These are phyloP conservation scores for Gnathonemus longibarbis DNA, from an alignment of 2,113 vertebrate species.

Conservation along the genomic window DNA sequence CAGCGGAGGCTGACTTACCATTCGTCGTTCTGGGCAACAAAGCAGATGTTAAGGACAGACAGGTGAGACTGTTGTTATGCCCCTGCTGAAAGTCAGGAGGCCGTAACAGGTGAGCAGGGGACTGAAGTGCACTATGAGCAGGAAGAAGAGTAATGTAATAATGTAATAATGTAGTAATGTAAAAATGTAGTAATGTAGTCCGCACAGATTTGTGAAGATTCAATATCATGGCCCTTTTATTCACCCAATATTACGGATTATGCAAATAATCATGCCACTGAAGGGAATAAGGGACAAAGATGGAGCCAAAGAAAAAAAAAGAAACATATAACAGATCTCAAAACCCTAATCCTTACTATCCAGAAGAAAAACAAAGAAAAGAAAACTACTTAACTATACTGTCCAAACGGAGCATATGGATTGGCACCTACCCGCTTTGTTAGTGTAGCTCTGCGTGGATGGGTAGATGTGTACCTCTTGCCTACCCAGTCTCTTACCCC, in stretches of 20 bases:
- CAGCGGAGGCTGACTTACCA: slow-evolving; percentile 55
- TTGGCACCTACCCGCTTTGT: background rate
- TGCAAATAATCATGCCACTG: background rate
- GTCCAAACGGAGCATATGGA: background rate
- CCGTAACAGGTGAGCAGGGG: background rate
- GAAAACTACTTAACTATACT: background rate
- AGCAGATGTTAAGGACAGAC: slow-evolving; percentile 60
- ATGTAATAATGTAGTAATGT: no score
- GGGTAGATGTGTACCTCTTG: background rate
- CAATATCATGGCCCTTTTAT: background rate
- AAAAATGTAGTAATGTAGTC: background rate
- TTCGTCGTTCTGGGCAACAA: slow-evolving; percentile 73
- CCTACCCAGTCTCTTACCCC: background rate
- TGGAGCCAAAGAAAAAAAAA: background rate
- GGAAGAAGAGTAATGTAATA: background rate
- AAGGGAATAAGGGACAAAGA: background rate
- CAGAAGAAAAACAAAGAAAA: background rate
- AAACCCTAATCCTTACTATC: background rate
- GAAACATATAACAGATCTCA: background rate
- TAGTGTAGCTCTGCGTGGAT: background rate
- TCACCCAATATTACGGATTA: background rate
- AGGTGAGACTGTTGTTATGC: slow-evolving; percentile 45
- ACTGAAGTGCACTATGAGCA: background rate
- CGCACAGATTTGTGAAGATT: background rate
- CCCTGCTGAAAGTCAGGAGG: background rate